Evolutionary conservation across 92 coral and sea anemone genomes (phyloP).

Genomic region (Paragorgia papillata): DNA sequence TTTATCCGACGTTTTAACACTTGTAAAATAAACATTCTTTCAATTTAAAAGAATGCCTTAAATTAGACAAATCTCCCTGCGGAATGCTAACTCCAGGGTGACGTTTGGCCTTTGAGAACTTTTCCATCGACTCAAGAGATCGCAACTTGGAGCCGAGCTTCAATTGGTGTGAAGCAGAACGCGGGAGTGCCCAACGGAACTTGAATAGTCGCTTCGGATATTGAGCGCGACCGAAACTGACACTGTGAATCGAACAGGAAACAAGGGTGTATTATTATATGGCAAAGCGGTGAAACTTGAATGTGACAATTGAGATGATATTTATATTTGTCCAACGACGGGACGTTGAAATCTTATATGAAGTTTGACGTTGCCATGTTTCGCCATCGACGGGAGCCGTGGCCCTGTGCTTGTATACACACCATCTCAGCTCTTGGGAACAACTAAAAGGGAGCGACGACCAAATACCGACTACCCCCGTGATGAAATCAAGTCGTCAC

Average conservation of each 20-base stretch:
- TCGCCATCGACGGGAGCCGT: conserved; percentile 27
- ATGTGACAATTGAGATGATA: conserved; percentile 49
- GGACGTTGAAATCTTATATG: conserved; percentile 47
- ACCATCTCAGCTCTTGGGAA: conserved; percentile 8
- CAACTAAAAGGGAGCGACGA: not conserved
- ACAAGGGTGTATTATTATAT: conserved; percentile 23
- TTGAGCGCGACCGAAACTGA: conserved; percentile 24
- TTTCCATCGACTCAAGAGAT: not conserved
- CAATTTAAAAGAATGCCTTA: conserved; percentile 23
- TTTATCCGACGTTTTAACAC: conserved; percentile 50
- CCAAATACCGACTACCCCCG: conserved; percentile 36
- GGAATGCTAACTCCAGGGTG: not conserved
- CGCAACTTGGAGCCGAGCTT: not conserved
- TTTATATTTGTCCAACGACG: conserved; percentile 50
- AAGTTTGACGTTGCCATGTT: conserved; percentile 42
- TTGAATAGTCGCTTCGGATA: conserved; percentile 6
- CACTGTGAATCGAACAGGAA: conserved; percentile 46
- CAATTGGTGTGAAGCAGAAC: not conserved
- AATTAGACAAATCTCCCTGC: not conserved
- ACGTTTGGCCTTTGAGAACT: not conserved
- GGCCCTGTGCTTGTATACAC: conserved; percentile 36
- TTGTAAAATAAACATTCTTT: conserved; percentile 44
- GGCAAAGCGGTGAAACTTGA: conserved; percentile 47
- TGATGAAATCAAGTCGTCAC: conserved; percentile 26
- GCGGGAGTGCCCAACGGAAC: not conserved